Conservation (phyloP, 2,888 invertebrate genomes). For the Euzetes globulus region DNA sequence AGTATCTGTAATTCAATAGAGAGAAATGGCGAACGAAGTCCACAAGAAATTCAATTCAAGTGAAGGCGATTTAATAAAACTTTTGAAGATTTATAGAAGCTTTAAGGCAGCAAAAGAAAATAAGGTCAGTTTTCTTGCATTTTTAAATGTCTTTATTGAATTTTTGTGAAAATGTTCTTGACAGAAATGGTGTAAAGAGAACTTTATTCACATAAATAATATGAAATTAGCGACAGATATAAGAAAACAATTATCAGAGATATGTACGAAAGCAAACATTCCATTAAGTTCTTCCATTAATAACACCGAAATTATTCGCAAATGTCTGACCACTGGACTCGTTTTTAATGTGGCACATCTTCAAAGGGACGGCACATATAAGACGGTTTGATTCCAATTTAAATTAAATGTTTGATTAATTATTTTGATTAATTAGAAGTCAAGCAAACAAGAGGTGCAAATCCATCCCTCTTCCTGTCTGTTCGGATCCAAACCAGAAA, state of each 20-base stretch:
- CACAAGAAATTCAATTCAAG: slow-evolving; percentile 69
- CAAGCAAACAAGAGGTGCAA: slow-evolving; percentile 58
- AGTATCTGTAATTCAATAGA: not conserved
- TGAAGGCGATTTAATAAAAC: slow-evolving; percentile 83
- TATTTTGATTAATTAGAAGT: slow-evolving; percentile 53
- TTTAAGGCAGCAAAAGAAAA: slow-evolving; percentile 62
- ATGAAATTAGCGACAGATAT: slow-evolving; percentile 71
- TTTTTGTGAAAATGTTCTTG: slow-evolving; percentile 41
- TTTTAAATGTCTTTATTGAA: slow-evolving; percentile 24
- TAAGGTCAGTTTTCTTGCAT: slow-evolving; percentile 46
- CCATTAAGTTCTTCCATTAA: slow-evolving; percentile 57
- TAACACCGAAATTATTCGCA: slow-evolving; percentile 53
- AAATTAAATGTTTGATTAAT: slow-evolving; percentile 33
- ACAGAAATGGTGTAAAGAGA: slow-evolving; percentile 80
- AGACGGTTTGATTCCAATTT: slow-evolving; percentile 54
- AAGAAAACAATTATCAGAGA: slow-evolving; percentile 65
- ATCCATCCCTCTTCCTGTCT: slow-evolving; percentile 79
- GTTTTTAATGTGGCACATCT: slow-evolving; percentile 80
- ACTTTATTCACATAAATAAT: slow-evolving; percentile 74
- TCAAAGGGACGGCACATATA: slow-evolving; percentile 62
- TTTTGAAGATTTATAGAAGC: slow-evolving; percentile 77
- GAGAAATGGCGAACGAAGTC: slow-evolving; percentile 56
- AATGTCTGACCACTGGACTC: slow-evolving; percentile 59
- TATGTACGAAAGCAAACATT: slow-evolving; percentile 60
- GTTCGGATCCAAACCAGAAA: slow-evolving; percentile 62